phyloP scores from a whole-genome alignment of 2,888 invertebrate genomes.

The Ormyrus rosae region DNA sequence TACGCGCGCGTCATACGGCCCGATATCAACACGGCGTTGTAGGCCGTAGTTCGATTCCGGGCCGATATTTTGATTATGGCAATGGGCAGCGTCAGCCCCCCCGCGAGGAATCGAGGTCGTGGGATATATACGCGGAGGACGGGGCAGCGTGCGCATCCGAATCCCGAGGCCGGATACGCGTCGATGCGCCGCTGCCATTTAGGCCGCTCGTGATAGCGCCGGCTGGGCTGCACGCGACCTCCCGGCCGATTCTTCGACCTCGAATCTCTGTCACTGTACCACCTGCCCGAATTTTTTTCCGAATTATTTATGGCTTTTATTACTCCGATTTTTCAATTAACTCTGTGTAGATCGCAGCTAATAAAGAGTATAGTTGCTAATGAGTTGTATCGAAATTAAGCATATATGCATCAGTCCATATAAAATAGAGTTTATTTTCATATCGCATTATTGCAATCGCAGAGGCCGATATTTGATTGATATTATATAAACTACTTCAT shows the following conservation, averaged over 20 bases:
- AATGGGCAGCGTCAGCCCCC: not conserved
- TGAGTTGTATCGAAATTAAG: too few species aligned
- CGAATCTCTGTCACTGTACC: not conserved
- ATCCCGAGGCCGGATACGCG: constrained; percentile 52
- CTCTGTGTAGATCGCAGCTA: too few species aligned
- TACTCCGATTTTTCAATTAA: too few species aligned
- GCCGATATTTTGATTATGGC: constrained; percentile 44
- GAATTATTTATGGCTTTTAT: too few species aligned
- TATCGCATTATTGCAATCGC: too few species aligned
- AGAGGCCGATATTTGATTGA: too few species aligned
- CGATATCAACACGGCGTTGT: constrained; percentile 23
- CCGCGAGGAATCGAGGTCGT: constrained; percentile 11
- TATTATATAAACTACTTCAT: too few species aligned
- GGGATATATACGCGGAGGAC: not conserved
- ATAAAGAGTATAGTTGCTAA: too few species aligned
- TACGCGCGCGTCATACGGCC: constrained; percentile 17
- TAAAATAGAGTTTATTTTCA: too few species aligned
- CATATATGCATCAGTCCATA: too few species aligned
- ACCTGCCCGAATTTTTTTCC: not conserved
- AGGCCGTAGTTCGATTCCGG: constrained; percentile 16
- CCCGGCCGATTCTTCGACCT: constrained; percentile 36
- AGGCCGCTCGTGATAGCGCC: constrained; percentile 56
- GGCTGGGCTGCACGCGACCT: constrained; percentile 54
- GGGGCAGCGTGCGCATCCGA: constrained; percentile 33
- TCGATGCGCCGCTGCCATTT: constrained; percentile 48